Base-by-base conservation (phyloP, 2,888 invertebrate species). In the Calliopum simillimum region DNA sequence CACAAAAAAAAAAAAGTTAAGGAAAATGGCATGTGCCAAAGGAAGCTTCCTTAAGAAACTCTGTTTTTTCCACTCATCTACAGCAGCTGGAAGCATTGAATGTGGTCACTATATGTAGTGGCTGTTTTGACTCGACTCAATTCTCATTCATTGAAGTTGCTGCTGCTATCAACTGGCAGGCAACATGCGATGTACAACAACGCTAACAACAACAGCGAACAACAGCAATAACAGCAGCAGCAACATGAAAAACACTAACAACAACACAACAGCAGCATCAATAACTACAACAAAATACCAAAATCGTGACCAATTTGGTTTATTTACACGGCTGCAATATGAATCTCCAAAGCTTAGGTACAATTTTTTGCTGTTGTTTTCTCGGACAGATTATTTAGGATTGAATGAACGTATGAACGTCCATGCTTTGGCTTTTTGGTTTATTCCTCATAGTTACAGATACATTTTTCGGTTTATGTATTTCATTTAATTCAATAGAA, bases 231-330 rank as follows among this genome's bases (percentile, higher is more conserved):
- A 51, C 43, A 51, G 13, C 43, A 62, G 73, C 74, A 65, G 69
- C 74, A 69, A 73, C 72, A 71, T 72, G 75, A 78, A 76, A 73
- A 74, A 69, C 69, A 66, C 74, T 73, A 74, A 65, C 67, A 71
- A 76, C 72, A 71, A 75, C 77, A 65, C 67, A 71, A 76, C 72
- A 71, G 74, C 77, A 75, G 77, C 80, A 76, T 66, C 76, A 11
- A 59, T 66, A 69, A 69, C 59, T 67, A 21, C 61, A 33, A 76
- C 71, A 74, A 78, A 84, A 85, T 83, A 82, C 79, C 76, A 79
- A 82, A 84, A 84, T 84, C 84, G 84, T 84, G 84, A 84, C 84
- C 84, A 84, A 84, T 85, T 84, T 84, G 84, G 84, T 84, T 84
- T 84, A 84, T 85, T 84, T 84, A 84, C 84, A 84, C 82, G 81